Evolutionary conservation across 2,888 invertebrate genomes (phyloP), one percentile per base, ranked within the genome.

Genomic region (Drepana falcataria): DNA sequence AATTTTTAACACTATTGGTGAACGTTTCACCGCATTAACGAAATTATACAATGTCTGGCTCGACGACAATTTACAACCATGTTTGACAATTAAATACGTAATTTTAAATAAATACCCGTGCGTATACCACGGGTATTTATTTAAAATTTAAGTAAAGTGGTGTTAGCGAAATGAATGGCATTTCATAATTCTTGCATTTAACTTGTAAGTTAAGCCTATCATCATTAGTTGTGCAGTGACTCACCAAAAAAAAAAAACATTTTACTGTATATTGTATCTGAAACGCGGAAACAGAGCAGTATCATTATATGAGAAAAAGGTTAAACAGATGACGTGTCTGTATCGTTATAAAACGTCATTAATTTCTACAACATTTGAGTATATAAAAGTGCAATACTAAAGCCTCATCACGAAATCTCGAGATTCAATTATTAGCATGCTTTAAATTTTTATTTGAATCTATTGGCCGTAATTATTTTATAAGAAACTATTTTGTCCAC

Each of bases 211-310:
- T 72, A 64, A 64, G 60, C 60, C 68, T 59, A 66, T 66, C 65
- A 68, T 75, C 68, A 74, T 81, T 79, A 78, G 64, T 75, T 76
- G 73, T 51, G 9, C 33, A 40, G 33, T 78, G 80, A 79, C 60
- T 76, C 75, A 75, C 56, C 61, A 55, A 58, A 59, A 64, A 60
- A 61, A 66, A 68, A 59, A 59, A 65, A 57, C 56, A 48, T 61
- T 52, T 59, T 53, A 60, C 59, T 61, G 61, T 60, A 64, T 61
- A 54, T 65, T 58, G 61, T 68, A 61, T 69, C 68, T 62, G 69
- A 74, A 74, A 79, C 70, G 65, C 75, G 80, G 82, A 83, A 81
- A 65, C 63, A 56, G 59, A 65, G 21, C 21, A 63, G 68, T 64
- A 69, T 73, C 66, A 62, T 68, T 51, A 40, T 33, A 9, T 64